phyloP scores from a whole-genome alignment of 2,888 invertebrate genomes.

The Miltochrista miniata region DNA sequence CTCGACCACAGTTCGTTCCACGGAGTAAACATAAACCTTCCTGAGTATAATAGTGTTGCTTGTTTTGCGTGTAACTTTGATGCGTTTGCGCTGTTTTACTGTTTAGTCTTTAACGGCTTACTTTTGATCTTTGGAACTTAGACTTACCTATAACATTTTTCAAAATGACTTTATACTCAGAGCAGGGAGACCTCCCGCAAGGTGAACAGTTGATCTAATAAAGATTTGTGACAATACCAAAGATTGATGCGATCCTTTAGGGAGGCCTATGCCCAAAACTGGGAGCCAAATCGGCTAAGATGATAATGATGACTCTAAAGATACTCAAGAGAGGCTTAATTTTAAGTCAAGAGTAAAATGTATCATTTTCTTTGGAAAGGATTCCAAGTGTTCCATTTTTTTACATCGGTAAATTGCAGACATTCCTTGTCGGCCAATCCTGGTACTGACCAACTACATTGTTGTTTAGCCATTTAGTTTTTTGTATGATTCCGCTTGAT shows the following conservation, averaged over 20 bases:
- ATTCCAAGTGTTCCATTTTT: slow-evolving; percentile 43
- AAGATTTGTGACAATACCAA: no score
- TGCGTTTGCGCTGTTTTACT: neutral
- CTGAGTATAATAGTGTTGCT: slow-evolving; percentile 24
- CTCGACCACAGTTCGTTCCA: neutral
- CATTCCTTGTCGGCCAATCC: slow-evolving; percentile 17
- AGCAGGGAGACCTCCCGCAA: no score
- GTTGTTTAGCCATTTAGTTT: slow-evolving; percentile 55
- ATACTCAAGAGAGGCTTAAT: no score
- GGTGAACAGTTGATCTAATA: no score
- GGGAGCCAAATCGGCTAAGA: no score
- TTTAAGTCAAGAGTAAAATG: no score
- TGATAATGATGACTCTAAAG: no score
- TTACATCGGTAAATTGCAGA: slow-evolving; percentile 25
- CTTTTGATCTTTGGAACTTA: neutral
- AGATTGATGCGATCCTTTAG: no score
- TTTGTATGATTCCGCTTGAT: slow-evolving; percentile 55
- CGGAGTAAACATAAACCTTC: slow-evolving; percentile 12
- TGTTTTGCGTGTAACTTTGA: slow-evolving; percentile 4
- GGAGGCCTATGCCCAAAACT: no score
- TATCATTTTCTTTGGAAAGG: slow-evolving; percentile 12
- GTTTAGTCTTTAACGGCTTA: neutral
- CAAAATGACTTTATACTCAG: no score
- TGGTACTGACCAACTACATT: slow-evolving; percentile 16
- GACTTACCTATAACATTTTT: no score